Evolutionary conservation across 2,797 vertebrate genomes (phyloP).

Genomic region (Dermochelys coriacea): DNA sequence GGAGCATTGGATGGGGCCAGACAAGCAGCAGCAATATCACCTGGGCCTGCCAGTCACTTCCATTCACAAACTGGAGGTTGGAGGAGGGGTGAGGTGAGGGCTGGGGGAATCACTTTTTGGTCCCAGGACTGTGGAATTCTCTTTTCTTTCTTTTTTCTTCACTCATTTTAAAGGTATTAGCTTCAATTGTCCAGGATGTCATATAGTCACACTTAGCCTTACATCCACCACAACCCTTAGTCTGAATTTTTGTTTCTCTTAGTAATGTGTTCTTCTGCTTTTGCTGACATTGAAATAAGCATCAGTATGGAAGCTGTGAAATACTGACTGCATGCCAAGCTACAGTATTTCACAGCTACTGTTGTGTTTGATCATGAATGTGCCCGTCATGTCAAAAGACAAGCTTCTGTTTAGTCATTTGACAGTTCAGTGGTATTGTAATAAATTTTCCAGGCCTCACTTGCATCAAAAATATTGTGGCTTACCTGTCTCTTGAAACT

Average conservation of each 20-base stretch:
- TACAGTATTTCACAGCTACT: conserved; percentile 38
- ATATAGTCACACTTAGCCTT: not conserved
- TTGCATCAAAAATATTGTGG: not conserved
- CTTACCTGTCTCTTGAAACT: not conserved
- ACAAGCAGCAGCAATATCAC: conserved; percentile 67
- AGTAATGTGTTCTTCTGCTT: not conserved
- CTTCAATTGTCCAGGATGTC: not conserved
- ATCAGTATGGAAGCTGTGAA: not conserved
- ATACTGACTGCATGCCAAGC: conserved; percentile 27
- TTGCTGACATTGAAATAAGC: not conserved
- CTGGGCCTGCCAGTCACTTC: conserved; percentile 77
- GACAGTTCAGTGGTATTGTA: not conserved
- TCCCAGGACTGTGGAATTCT: not conserved
- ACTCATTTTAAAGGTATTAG: not conserved
- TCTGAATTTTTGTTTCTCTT: conserved; percentile 10
- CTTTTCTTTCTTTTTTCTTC: not conserved
- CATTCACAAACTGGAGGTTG: conserved; percentile 8
- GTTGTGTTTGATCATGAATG: not conserved
- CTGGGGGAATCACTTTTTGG: fast-evolving
- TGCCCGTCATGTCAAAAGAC: conserved; percentile 5
- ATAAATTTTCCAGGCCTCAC: conserved; percentile 34
- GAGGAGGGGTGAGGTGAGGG: not conserved
- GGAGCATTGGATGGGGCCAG: conserved; percentile 64
- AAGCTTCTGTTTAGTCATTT: not conserved
- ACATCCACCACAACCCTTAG: not conserved